These are phyloP conservation scores for Automeris io DNA, from an alignment of 2,888 invertebrate genomes.

Conservation along the genomic window DNA sequence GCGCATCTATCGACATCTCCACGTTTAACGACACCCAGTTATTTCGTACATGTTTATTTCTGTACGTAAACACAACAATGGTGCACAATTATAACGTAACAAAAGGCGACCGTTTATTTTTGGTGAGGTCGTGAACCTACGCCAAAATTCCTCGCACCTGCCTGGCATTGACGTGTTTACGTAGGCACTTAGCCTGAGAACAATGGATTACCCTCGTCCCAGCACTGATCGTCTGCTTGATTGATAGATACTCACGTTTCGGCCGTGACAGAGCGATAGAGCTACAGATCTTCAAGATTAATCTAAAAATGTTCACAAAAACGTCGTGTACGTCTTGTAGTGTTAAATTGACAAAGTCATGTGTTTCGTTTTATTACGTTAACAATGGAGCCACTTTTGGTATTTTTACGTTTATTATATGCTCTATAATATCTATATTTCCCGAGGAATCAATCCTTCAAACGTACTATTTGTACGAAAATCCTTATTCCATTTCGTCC, in stretches of 20 bases:
- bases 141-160: conserved; percentile 4
- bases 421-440: too few relatives aligned
- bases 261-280: too few relatives aligned
- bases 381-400: too few relatives aligned
- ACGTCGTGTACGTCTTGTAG: too few relatives aligned
- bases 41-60: background rate
- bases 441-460: too few relatives aligned
- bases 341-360: too few relatives aligned
- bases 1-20: background rate
- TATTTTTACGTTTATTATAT: too few relatives aligned
- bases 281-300: background rate
- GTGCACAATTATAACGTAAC: conserved; percentile 2
- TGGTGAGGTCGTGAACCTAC: conserved; percentile 4
- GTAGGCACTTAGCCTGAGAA: conserved; percentile 2
- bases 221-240: background rate
- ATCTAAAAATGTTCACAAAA: background rate
- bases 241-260: background rate
- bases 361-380: too few relatives aligned
- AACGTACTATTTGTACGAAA: too few relatives aligned
- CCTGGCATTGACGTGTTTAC: conserved; percentile 2
- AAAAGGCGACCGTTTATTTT: conserved; percentile 1
- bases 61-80: conserved; percentile 2
- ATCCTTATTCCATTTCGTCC: too few relatives aligned
- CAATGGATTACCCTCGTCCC: background rate
- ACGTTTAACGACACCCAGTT: background rate